phyloP scores from a whole-genome alignment of 2,888 invertebrate species.

The Acanthosoma haemorrhoidale region DNA sequence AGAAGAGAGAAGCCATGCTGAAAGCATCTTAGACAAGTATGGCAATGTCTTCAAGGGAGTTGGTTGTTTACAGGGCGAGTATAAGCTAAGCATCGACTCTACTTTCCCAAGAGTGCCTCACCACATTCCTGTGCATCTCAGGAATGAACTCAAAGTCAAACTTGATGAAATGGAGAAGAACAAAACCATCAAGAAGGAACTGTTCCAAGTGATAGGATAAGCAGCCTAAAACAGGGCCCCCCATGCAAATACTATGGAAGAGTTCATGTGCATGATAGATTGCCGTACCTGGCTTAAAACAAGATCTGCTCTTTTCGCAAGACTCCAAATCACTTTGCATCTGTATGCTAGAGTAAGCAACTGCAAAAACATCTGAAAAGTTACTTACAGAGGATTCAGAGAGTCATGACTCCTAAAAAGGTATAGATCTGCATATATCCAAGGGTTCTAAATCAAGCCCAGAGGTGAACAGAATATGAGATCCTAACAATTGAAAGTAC shows the following conservation, averaged over 20 bases:
- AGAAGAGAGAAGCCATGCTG: too few relatives aligned
- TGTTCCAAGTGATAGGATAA: background rate
- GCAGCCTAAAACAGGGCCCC: background rate
- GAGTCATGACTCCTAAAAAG: background rate
- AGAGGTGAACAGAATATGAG: background rate
- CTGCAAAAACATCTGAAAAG: too few relatives aligned
- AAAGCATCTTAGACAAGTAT: too few relatives aligned
- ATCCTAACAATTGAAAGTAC: slow-evolving; percentile 3
- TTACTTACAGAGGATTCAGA: too few relatives aligned
- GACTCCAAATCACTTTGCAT: background rate
- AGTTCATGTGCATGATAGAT: too few relatives aligned
- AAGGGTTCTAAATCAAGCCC: background rate
- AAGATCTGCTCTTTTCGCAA: too few relatives aligned
- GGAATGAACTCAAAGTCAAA: background rate
- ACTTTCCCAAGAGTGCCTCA: too few relatives aligned
- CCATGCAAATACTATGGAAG: too few relatives aligned
- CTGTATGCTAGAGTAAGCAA: background rate
- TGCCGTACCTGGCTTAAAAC: too few relatives aligned
- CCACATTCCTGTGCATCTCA: background rate
- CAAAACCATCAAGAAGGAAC: background rate
- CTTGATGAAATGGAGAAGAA: background rate
- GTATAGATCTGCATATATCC: background rate
- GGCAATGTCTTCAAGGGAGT: too few relatives aligned
- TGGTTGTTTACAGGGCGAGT: background rate
- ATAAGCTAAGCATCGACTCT: too few relatives aligned